Base-by-base conservation (phyloP, 2,888 invertebrate genomes). In the Lampropteryx suffumata region DNA sequence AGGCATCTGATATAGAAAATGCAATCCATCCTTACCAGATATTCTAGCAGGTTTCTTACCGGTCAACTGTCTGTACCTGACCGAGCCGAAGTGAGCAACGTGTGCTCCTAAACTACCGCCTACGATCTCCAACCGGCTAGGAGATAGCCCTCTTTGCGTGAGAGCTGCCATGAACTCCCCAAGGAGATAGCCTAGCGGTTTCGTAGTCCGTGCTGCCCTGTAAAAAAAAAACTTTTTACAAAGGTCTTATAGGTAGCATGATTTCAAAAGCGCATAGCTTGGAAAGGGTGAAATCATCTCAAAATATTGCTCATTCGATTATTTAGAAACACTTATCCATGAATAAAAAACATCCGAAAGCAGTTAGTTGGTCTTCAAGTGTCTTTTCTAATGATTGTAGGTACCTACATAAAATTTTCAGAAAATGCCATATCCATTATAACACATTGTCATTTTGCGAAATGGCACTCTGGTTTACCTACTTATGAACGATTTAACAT, bases 81-180 rank as follows among this genome's bases (percentile, higher is more conserved):
- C 72, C 0, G 86, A 69, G 0, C 86, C 86, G 52, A 68, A 76
- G 12, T 79, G 78, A 0, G 82, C 81, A 14, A 86, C 80, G 54
- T 88, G 86, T 0, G 87, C 85, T n/a, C 88, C 89, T 11, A 90
- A 62, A 37, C 88, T 88, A 0, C 73, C 84, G 0, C 88, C 89
- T 2, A 78, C 48, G 9, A 89, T 30, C 55, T 83, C 79, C 17
- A 89, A 52, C n/a, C 66, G 71, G n/a, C 62, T 70, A 0, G 81
- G 62, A 9, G 71, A 61, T 29, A 88, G 61, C 0, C 88, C 89
- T 21, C 64, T 62, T 0, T 55, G 49, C 0, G 79, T 74, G n/a
- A 89, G 66, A 10, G 71, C 68, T 0, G 82, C 83, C n/a, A 89
- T 61, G 55, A 85, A 81, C 55, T 78, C 73, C 0, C 88, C 89